Conservation (phyloP, 1,140 invertebrate genomes). For the Chionoecetes opilio region DNA sequence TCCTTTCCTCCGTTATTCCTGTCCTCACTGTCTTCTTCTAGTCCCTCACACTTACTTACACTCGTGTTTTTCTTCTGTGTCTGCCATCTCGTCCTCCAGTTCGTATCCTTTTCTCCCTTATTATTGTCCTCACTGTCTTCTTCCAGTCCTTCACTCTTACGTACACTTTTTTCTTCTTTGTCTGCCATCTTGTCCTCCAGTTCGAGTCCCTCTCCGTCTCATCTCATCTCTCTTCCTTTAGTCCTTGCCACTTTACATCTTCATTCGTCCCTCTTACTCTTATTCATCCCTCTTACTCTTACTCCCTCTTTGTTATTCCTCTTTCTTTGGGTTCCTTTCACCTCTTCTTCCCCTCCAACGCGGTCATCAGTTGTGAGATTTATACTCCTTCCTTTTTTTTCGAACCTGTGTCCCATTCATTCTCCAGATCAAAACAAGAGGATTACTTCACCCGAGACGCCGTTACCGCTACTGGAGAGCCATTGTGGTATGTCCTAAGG, state of each 20-base stretch:
- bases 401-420: neutral
- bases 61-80: too few species aligned
- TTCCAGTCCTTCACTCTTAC: too few species aligned
- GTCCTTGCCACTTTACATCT: neutral
- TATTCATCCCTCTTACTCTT: too few species aligned
- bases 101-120: too few species aligned
- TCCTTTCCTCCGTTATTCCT: too few species aligned
- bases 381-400: neutral
- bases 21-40: too few species aligned
- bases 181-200: too few species aligned
- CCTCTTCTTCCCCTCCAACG: neutral
- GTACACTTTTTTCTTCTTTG: too few species aligned
- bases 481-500: neutral
- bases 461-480: neutral
- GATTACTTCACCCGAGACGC: neutral
- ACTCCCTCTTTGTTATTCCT: neutral
- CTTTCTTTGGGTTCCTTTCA: neutral
- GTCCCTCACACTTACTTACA: too few species aligned
- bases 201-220: neutral
- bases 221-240: neutral
- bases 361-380: neutral
- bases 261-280: neutral
- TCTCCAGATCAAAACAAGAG: conserved; percentile 12
- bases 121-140: too few species aligned
- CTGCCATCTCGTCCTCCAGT: too few species aligned